phyloP scores from a whole-genome alignment of 2,888 invertebrate genomes.

The Drosophila nigricruria region DNA sequence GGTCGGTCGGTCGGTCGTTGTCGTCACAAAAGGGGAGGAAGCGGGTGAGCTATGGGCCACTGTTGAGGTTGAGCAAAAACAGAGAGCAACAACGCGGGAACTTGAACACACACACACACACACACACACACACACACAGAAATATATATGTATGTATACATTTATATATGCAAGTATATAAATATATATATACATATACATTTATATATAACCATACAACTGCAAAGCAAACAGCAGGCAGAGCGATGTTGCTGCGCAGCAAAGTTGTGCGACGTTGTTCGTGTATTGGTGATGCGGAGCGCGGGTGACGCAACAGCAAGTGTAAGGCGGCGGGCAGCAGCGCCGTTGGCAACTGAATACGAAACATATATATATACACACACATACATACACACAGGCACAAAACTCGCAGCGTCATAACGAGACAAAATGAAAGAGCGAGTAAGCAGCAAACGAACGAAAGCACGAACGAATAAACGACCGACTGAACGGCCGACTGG shows the following conservation, averaged over 20 bases:
- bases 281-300: conserved; percentile 49
- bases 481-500: conserved; percentile 9
- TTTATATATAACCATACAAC: conserved; percentile 32
- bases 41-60: conserved; percentile 28
- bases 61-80: conserved; percentile 72
- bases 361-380: conserved; percentile 9
- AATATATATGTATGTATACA: conserved; percentile 22
- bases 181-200: conserved; percentile 21
- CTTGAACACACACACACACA: conserved; percentile 45
- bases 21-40: conserved; percentile 27
- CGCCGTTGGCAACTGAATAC: conserved; percentile 74
- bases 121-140: conserved; percentile 31
- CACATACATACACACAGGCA: conserved; percentile 41
- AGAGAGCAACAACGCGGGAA: conserved; percentile 62
- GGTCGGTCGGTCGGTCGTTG: conserved; percentile 32
- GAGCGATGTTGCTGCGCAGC: conserved; percentile 53
- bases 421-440: conserved; percentile 60
- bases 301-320: conserved; percentile 80
- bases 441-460: conserved; percentile 28
- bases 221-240: conserved; percentile 63
- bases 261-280: conserved; percentile 37
- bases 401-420: conserved; percentile 78
- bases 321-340: conserved; percentile 67
- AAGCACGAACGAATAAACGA: conserved; percentile 34
- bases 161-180: conserved; percentile 23